Evolutionary conservation across 2,797 vertebrate genomes (phyloP).

Genomic region (Sebastes hopkinsi): DNA sequence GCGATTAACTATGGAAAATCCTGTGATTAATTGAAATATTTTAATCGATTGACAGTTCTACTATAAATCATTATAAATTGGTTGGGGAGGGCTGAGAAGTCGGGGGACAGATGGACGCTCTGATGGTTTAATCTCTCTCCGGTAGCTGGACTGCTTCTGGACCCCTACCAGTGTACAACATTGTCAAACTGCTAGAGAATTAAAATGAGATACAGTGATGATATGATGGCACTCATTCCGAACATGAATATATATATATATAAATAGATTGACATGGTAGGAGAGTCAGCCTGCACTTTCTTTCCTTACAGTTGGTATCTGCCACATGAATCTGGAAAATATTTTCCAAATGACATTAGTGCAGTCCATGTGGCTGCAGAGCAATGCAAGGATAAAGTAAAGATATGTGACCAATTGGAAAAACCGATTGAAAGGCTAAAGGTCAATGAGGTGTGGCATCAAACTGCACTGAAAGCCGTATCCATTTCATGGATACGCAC

Average conservation of each 20-base stretch:
- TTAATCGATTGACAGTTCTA: too few species aligned
- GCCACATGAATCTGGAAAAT: constrained; percentile 33
- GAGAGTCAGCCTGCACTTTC: neutral
- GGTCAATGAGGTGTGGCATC: constrained; percentile 76
- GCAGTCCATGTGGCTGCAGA: neutral
- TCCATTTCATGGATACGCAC: constrained; percentile 68
- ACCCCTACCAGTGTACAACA: neutral
- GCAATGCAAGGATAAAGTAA: constrained; percentile 44
- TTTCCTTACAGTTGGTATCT: constrained; percentile 20
- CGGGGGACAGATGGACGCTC: constrained; percentile 2
- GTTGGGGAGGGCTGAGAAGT: neutral
- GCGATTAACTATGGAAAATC: too few species aligned
- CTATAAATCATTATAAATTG: neutral
- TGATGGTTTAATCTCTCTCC: constrained; percentile 3
- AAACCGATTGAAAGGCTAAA: constrained; percentile 71
- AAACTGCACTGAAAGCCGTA: constrained; percentile 65
- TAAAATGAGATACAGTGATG: neutral
- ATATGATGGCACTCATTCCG: constrained; percentile 1
- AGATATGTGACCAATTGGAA: constrained; percentile 77
- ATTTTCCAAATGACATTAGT: constrained; percentile 57
- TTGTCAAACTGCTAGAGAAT: neutral
- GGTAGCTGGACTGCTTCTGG: neutral
- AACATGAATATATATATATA: constrained; percentile 17
- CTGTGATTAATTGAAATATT: too few species aligned
- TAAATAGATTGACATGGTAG: neutral